phyloP scores from a whole-genome alignment of 1,140 invertebrate genomes.

The Sycophila sp. region DNA sequence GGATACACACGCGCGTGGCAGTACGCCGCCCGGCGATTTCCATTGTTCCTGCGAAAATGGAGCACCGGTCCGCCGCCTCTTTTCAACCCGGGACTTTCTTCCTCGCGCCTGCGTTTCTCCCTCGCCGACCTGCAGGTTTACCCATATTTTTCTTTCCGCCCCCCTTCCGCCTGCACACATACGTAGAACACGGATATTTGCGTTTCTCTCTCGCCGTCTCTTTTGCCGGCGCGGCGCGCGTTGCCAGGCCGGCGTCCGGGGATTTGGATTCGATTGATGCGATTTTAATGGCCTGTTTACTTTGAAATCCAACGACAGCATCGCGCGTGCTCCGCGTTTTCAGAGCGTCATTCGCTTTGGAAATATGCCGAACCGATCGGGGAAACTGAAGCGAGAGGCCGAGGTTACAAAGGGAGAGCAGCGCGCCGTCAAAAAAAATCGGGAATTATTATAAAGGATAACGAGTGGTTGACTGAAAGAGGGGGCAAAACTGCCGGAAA shows the following conservation, averaged over 20 bases:
- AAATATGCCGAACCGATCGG: not conserved
- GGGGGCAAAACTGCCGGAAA: not conserved
- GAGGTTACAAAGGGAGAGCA: no score
- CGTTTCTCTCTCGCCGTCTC: not conserved
- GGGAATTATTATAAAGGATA: not conserved
- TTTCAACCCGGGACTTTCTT: not conserved
- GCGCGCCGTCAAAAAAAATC: not conserved
- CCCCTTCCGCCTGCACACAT: slow-evolving; percentile 2
- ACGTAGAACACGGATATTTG: not conserved
- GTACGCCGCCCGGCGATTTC: slow-evolving; percentile 20
- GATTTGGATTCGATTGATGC: slow-evolving; percentile 48
- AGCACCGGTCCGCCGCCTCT: slow-evolving; percentile 10
- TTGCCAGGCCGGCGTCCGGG: no score
- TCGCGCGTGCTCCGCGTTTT: not conserved
- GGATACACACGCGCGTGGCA: slow-evolving; percentile 22
- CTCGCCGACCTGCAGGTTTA: not conserved
- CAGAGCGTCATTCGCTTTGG: slow-evolving; percentile 14
- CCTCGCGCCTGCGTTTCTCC: no score
- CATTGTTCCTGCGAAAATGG: slow-evolving; percentile 42
- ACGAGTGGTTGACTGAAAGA: not conserved
- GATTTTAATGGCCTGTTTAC: slow-evolving; percentile 51
- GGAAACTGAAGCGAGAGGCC: no score
- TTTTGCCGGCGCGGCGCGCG: no score
- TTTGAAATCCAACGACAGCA: slow-evolving; percentile 31
- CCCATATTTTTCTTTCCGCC: not conserved